A percentile compares a stretch with the other conserved stretches of the same genome.
Evolutionary conservation across 2,888 invertebrate genomes (phyloP).

Genomic region (Carterocephalus palaemon): DNA sequence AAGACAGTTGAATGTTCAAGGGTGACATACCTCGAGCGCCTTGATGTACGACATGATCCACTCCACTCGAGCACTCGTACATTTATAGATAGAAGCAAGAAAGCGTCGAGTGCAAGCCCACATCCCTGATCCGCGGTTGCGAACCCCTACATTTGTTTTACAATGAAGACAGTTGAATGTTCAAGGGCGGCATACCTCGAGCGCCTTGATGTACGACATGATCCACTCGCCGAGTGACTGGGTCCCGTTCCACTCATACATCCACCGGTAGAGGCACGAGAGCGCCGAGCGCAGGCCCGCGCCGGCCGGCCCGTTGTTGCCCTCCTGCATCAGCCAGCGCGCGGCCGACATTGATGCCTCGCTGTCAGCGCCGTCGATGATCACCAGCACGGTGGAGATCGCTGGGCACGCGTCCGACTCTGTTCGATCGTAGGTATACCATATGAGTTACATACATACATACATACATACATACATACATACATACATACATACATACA

Average conservation of each 20-base stretch:
- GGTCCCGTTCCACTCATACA: slow-evolving; percentile 80
- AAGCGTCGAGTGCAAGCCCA: too few relatives aligned
- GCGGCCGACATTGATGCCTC: slow-evolving; percentile 51
- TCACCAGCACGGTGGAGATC: slow-evolving; percentile 79
- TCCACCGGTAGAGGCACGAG: slow-evolving; percentile 83
- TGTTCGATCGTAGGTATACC: slow-evolving; percentile 29
- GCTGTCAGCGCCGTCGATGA: slow-evolving; percentile 67
- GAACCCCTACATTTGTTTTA: too few relatives aligned
- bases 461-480: not conserved
- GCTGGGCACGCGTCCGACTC: slow-evolving; percentile 77
- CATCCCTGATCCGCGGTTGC: too few relatives aligned
- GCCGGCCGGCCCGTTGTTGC: slow-evolving; percentile 61
- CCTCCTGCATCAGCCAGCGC: slow-evolving; percentile 63
- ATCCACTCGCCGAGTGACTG: slow-evolving; percentile 83
- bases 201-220: slow-evolving; percentile 81
- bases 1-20: too few relatives aligned
- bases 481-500: too few relatives aligned
- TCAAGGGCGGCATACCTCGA: slow-evolving; percentile 79
- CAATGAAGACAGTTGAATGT: too few relatives aligned
- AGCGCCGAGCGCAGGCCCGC: slow-evolving; percentile 81
- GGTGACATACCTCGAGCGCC: slow-evolving; percentile 79
- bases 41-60: slow-evolving; percentile 84
- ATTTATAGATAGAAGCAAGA: too few relatives aligned
- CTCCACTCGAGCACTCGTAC: slow-evolving; percentile 80
- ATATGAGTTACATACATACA: not conserved